Evolutionary conservation across 1,140 invertebrate genomes (phyloP).

Genomic region (Pseudomyrmex concolor): DNA sequence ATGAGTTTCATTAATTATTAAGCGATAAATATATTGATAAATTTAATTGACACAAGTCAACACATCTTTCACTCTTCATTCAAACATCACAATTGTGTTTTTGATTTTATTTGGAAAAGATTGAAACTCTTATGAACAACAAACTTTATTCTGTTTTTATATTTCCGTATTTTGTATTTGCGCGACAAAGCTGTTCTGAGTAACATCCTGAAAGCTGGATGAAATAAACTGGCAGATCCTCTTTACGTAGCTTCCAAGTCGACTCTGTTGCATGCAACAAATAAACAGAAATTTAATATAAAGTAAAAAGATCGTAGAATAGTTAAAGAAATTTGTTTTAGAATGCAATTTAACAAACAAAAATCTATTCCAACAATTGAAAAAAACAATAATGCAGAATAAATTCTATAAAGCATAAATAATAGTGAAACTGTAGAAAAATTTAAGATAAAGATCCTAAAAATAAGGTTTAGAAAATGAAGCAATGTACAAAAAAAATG

Average conservation of each 20-base stretch:
- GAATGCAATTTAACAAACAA: constrained; percentile 32
- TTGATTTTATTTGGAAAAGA: constrained; percentile 2
- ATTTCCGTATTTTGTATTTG: constrained; percentile 12
- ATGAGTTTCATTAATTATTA: neutral
- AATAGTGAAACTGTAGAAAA: neutral
- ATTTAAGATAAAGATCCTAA: no score
- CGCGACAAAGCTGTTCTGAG: constrained; percentile 25
- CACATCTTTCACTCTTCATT: constrained; percentile 34
- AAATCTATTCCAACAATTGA: constrained; percentile 24
- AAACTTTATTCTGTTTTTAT: constrained; percentile 10
- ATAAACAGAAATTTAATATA: constrained; percentile 65
- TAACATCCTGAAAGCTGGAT: constrained; percentile 54
- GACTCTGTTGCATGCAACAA: constrained; percentile 80
- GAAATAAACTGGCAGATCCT: constrained; percentile 60
- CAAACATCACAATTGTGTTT: constrained; percentile 10
- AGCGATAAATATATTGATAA: neutral
- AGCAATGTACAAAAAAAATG: neutral
- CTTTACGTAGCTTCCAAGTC: constrained; percentile 71
- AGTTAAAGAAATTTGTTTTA: neutral
- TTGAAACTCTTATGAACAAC: neutral
- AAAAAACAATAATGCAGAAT: no score
- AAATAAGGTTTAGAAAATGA: no score
- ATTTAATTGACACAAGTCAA: constrained; percentile 14
- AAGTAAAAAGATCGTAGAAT: constrained; percentile 7
- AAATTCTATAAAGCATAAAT: neutral